phyloP scores from a whole-genome alignment of 2,888 invertebrate species.

The Hecatera dysodea region DNA sequence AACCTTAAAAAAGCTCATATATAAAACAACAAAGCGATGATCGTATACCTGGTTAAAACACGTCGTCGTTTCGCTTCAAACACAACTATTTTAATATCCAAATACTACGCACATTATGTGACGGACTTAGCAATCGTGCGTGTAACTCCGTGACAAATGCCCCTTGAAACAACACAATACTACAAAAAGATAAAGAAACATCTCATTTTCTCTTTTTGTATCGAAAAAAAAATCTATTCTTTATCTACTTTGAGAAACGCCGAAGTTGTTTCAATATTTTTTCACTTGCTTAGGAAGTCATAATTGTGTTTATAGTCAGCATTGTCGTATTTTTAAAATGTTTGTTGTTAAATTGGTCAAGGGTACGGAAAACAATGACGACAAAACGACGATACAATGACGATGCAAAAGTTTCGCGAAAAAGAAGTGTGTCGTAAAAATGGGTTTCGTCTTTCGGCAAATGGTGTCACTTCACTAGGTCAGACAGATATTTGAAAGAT shows the following conservation, averaged over 20 bases:
- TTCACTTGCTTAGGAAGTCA: constrained; percentile 69
- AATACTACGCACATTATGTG: constrained; percentile 38
- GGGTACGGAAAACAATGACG: constrained; percentile 70
- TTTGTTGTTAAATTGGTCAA: constrained; percentile 73
- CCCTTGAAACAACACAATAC: constrained; percentile 64
- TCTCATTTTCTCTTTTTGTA: constrained; percentile 57
- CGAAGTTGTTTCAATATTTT: constrained; percentile 70
- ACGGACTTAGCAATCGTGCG: constrained; percentile 57
- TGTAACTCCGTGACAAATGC: constrained; percentile 58
- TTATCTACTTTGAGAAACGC: constrained; percentile 63
- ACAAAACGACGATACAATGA: constrained; percentile 70
- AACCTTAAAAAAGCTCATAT: constrained; percentile 16
- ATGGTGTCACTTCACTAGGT: constrained; percentile 14
- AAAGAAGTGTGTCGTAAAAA: constrained; percentile 65
- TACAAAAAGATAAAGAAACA: constrained; percentile 62
- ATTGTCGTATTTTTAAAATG: constrained; percentile 70
- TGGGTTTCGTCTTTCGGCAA: constrained; percentile 48
- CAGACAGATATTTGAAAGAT: constrained; percentile 8
- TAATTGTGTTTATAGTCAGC: constrained; percentile 72
- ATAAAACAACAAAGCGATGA: constrained; percentile 44
- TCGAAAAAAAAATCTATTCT: constrained; percentile 60
- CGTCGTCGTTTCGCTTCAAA: constrained; percentile 35
- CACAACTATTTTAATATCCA: constrained; percentile 43
- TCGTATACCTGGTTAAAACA: constrained; percentile 33
- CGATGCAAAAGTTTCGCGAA: constrained; percentile 71